These are phyloP conservation scores for Mesodorylaimus sp. DNA, from an alignment of 2,888 invertebrate species.

Conservation along the genomic window DNA sequence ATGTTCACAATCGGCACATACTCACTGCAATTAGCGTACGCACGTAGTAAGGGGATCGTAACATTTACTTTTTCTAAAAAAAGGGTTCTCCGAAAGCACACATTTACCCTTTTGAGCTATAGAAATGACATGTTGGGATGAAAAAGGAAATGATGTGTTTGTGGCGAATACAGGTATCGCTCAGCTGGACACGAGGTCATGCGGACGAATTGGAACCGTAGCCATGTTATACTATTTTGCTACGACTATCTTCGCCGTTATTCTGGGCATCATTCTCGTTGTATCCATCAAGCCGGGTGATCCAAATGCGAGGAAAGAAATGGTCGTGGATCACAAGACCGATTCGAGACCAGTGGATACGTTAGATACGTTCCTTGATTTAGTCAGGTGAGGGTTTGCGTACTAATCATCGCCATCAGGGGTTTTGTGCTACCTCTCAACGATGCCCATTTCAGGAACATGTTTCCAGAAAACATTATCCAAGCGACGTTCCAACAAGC, in stretches of 20 bases:
- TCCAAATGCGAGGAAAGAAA: constrained; percentile 30
- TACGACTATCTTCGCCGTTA: constrained; percentile 47
- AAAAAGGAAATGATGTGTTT: too few relatives aligned
- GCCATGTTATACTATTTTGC: constrained; percentile 46
- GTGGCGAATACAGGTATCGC: constrained; percentile 46
- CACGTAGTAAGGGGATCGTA: too few relatives aligned
- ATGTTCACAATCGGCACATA: too few relatives aligned
- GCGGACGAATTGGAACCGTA: constrained; percentile 45
- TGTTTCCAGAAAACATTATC: constrained; percentile 74
- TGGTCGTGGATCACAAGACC: constrained; percentile 24
- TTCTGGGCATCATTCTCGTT: constrained; percentile 46
- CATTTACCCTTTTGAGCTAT: too few relatives aligned
- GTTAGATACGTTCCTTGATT: constrained; percentile 66
- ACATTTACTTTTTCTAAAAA: too few relatives aligned
- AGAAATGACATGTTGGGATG: too few relatives aligned
- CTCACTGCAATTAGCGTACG: too few relatives aligned
- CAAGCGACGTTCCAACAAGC: constrained; percentile 44
- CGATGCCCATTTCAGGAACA: constrained; percentile 63
- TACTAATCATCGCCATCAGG: not conserved
- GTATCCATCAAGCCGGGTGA: constrained; percentile 47
- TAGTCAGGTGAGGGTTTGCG: constrained; percentile 50
- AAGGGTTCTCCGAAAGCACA: too few relatives aligned
- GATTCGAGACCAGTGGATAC: constrained; percentile 13
- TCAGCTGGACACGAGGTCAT: constrained; percentile 45
- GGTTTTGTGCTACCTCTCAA: too few relatives aligned